Evolutionary conservation across 2,888 invertebrate species (phyloP), one percentile per base, ranked within the genome.

Genomic region (Pediacus dermestoides): DNA sequence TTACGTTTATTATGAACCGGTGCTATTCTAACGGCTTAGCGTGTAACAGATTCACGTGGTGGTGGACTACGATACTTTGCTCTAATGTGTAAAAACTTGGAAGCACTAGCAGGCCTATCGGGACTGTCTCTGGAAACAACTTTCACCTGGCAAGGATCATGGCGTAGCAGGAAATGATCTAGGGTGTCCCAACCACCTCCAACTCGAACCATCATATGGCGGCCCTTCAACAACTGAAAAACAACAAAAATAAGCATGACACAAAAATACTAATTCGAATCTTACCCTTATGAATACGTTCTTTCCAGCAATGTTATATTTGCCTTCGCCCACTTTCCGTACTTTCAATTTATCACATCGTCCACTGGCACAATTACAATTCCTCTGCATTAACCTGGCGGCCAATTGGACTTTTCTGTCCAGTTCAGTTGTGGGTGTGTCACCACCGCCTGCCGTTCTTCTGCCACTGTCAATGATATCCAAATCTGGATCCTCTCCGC

Each of bases 191-290:
- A 92, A 48, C 91, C 91, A 50, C 92, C 93, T 42, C 92, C 93
- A 33, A 92, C 91, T 58, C 93, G 80, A 39, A 93, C 92, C 92
- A 93, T 92, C 80, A 91, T 91, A 75, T 92, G 92, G n/a, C 85
- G 81, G 33, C 88, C 90, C 68, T 90, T 89, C 63, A 91, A 74
- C 63, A 90, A 69, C 90, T 91, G 76, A 2, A 70, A 72, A 57
- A 48, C 62, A 55, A 36, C 22, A 37, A 2, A 25, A 7, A 21
- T 15, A n/a, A 4, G n/a, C 7, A 26, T 9, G 9, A 9, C 10
- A 8, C 7, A 8, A 9, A 8, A 26, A 26, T 26, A 10, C 10
- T n/a, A 16, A 28, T 16, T 23, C 10, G 16, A 3, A 30, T 16
- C 80, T 74, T 70, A 91, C 90, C 74, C 91, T 76, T 47, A 91